A percentile compares a stretch with the other conserved stretches of the same genome.
These are phyloP conservation scores for Leptosomus discolor DNA, from an alignment of 2,113 vertebrate genomes.

Conservation along the genomic window DNA sequence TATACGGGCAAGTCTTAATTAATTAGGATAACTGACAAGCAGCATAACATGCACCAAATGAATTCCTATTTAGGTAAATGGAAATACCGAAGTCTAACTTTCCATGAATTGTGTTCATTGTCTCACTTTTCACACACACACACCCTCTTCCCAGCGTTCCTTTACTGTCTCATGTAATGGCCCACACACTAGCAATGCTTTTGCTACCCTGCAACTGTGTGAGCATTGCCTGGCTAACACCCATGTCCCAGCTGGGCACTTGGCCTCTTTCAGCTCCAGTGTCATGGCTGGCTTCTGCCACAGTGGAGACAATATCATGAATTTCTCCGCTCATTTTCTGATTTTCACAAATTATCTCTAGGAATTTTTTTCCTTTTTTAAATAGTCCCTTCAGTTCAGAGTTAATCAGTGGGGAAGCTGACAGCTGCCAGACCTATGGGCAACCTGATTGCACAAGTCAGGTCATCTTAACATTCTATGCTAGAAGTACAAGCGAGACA, in stretches of 20 bases:
- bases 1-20: neutral
- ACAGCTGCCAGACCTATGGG: neutral
- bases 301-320: neutral
- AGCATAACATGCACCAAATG: neutral
- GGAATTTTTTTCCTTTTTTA: neutral
- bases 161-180: neutral
- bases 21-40: neutral
- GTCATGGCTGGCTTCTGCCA: neutral
- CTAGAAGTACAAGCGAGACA: neutral
- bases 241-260: neutral
- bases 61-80: neutral
- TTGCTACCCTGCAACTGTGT: neutral
- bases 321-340: neutral
- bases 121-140: neutral
- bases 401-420: neutral
- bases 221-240: neutral
- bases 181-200: neutral
- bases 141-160: neutral
- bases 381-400: neutral
- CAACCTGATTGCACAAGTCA: neutral
- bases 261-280: neutral
- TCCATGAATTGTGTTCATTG: neutral
- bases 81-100: neutral
- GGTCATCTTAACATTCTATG: neutral
- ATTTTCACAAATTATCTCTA: neutral